Conservation (phyloP, 1,140 invertebrate genomes). For the Drosophila watanabei region DNA sequence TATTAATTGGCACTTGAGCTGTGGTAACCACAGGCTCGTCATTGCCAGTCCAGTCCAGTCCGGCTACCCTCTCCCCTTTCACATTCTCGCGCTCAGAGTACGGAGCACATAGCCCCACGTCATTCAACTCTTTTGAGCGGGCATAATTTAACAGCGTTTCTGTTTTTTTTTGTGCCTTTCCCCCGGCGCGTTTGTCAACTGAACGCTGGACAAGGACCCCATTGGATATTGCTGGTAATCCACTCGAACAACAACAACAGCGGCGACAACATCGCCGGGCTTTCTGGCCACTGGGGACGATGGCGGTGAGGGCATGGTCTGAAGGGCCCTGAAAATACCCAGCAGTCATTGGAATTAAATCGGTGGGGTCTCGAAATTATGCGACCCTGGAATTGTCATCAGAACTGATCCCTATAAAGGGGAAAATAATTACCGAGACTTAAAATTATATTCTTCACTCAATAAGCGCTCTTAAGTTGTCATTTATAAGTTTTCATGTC, state of each 20-base stretch:
- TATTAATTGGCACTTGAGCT: conserved; percentile 82
- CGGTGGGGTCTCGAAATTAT: background rate
- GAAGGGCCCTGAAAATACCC: conserved; percentile 45
- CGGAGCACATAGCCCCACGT: conserved; percentile 30
- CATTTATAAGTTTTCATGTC: background rate
- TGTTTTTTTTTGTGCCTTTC: conserved; percentile 22
- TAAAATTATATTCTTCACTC: background rate
- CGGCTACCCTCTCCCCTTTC: background rate
- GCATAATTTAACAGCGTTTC: conserved; percentile 76
- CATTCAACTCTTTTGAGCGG: conserved; percentile 72
- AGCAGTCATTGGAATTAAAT: conserved; percentile 30
- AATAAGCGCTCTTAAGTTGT: no score
- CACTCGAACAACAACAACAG: conserved; percentile 64
- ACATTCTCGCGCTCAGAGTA: background rate
- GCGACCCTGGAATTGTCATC: background rate
- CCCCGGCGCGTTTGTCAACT: conserved; percentile 53
- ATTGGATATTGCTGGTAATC: conserved; percentile 73
- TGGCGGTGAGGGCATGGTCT: conserved; percentile 28
- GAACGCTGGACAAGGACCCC: conserved; percentile 49
- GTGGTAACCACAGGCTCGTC: conserved; percentile 59
- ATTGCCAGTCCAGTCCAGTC: conserved; percentile 5
- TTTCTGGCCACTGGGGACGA: conserved; percentile 35
- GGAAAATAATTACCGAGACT: background rate
- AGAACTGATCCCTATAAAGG: background rate
- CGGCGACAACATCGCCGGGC: conserved; percentile 43